Evolutionary conservation across 2,113 vertebrate genomes (phyloP), one percentile per base, ranked within the genome.

Genomic region (Phaethornis superciliosus): DNA sequence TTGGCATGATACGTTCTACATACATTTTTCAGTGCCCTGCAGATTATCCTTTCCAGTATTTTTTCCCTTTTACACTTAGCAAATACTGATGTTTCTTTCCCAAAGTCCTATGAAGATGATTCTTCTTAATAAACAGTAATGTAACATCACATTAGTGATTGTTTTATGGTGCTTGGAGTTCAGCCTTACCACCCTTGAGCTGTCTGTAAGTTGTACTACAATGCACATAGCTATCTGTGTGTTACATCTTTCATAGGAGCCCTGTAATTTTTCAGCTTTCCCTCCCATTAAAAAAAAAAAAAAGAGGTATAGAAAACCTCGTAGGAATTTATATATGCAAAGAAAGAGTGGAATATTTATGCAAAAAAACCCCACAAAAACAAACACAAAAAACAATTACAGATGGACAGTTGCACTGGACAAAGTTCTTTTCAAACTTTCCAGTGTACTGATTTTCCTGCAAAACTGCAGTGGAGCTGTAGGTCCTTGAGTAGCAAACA

Each of bases 261-360:
- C 2, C 37, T 70, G 40, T 40, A 63, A 49, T 26, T 71, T 15
- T 71, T 83, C 51, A 74, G 24, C 37, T 80, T 65, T 42, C 6
- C 54, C 17, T 65, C 35, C 27, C 12, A 64, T 32, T 20, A 21
- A 75, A 65, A 55, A 46, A 75, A 65, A 55, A 46, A 67, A 7
- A n/a, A 12, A 2, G 0, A 4, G 26, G 2, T 0, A 7, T 37
- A 51, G 5, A 35, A 13, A 26, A 6, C 24, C 49, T 40, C 12
- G 12, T 6, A 32, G 37, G n/a, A 67, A 84, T 56, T 46, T 67
- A 68, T 84, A 49, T 60, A 15, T 60, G 35, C 56, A 84, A 59
- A 75, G 32, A 60, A 71, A 69, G 24, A 64, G 4, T 12, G 37
- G 15, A 67, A 26, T 20, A 79, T 28, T 35, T 40, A 69, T 1